Evolutionary conservation across 2,797 vertebrate species (phyloP).

Genomic region (Hippocampus kuda): DNA sequence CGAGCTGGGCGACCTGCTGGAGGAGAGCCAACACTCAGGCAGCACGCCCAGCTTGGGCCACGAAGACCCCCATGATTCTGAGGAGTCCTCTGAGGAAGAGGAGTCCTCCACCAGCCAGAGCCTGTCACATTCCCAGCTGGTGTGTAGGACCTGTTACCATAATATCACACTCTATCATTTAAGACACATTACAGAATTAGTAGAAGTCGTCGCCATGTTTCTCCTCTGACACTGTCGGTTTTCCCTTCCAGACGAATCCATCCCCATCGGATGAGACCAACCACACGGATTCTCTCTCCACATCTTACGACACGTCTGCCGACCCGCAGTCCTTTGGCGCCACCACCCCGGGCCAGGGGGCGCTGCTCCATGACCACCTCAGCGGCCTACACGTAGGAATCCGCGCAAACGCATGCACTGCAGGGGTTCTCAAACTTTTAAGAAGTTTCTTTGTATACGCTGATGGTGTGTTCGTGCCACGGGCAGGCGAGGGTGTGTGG

Average conservation of each 20-base stretch:
- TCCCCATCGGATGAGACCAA: constrained; percentile 92
- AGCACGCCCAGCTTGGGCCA: constrained; percentile 88
- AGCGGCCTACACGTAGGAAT: constrained; percentile 44
- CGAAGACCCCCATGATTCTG: constrained; percentile 81
- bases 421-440: not conserved
- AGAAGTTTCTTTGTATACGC: not conserved
- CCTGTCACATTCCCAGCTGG: constrained; percentile 80
- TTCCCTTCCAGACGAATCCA: constrained; percentile 77
- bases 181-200: not conserved
- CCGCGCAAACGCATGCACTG: not conserved
- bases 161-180: not conserved
- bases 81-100: constrained; percentile 87
- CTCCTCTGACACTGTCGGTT: not conserved
- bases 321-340: constrained; percentile 74
- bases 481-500: constrained; percentile 63
- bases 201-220: not conserved
- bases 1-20: constrained; percentile 86
- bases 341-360: constrained; percentile 74
- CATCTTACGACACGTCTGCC: constrained; percentile 77
- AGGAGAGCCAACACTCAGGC: constrained; percentile 89
- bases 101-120: constrained; percentile 94
- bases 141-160: constrained; percentile 30
- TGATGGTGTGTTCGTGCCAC: not conserved
- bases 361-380: constrained; percentile 40
- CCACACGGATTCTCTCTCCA: constrained; percentile 80